Conservation (phyloP, 2,888 invertebrate genomes). For the Drosophila algonquin region DNA sequence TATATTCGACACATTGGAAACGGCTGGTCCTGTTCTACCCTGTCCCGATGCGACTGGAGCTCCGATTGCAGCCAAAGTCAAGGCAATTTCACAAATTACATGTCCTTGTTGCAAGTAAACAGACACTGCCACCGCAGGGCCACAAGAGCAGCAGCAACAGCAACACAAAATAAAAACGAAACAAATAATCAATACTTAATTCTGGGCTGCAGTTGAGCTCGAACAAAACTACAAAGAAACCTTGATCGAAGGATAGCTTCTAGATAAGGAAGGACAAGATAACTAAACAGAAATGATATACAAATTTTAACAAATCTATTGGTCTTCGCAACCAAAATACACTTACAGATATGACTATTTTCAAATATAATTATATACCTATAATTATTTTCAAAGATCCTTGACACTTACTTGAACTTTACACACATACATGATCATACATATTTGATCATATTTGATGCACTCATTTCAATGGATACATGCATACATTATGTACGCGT, state of each 20-base stretch:
- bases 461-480: no score
- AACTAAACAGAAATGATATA: neutral
- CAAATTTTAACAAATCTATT: no score
- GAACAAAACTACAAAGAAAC: neutral
- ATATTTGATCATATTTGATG: no score
- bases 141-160: conserved; percentile 7
- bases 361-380: no score
- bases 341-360: no score
- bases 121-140: conserved; percentile 15
- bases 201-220: neutral
- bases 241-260: neutral
- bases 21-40: neutral
- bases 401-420: no score
- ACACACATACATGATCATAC: no score
- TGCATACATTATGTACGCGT: no score
- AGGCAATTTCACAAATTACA: conserved; percentile 66
- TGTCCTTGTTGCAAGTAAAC: conserved; percentile 13
- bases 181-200: conserved; percentile 21
- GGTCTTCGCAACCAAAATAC: no score
- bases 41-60: no score
- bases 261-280: no score
- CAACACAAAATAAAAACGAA: conserved; percentile 10
- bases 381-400: no score
- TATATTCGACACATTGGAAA: conserved; percentile 31
- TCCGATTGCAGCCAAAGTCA: conserved; percentile 24